Percentiles rank a stretch among this genome's conserved stretches.
phyloP scores from a whole-genome alignment of 2,888 invertebrate species.

The Hypomecis atomaria region DNA sequence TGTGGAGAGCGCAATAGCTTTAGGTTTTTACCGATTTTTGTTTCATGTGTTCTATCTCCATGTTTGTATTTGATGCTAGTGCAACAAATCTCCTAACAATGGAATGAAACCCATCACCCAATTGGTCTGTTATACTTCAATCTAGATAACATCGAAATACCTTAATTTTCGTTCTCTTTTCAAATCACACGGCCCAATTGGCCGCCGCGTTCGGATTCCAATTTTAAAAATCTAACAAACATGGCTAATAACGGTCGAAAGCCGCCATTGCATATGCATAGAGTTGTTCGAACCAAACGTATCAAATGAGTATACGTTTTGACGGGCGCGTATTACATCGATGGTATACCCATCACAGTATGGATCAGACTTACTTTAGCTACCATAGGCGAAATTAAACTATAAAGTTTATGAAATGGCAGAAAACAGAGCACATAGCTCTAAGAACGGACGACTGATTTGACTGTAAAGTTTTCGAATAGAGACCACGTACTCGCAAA shows the following conservation, averaged over 20 bases:
- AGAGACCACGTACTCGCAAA: too few species aligned
- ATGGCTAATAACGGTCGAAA: constrained; percentile 34
- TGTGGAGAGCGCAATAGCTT: too few species aligned
- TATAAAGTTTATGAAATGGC: too few species aligned
- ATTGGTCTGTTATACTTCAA: constrained; percentile 4
- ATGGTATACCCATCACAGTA: constrained; percentile 5
- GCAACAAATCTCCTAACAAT: too few species aligned
- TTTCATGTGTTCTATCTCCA: too few species aligned
- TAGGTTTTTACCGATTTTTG: too few species aligned
- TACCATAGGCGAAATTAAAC: too few species aligned
- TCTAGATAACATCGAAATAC: constrained; percentile 20
- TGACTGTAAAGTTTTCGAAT: too few species aligned
- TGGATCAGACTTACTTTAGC: neutral
- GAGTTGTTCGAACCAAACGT: constrained; percentile 36
- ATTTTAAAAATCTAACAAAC: constrained; percentile 42
- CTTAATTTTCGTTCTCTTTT: constrained; percentile 31
- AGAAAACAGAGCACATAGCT: too few species aligned
- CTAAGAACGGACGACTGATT: too few species aligned
- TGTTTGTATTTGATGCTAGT: too few species aligned
- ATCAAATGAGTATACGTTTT: constrained; percentile 29
- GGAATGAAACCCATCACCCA: constrained; percentile 1
- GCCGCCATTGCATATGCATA: constrained; percentile 44
- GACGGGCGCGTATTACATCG: constrained; percentile 33
- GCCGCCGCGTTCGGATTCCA: constrained; percentile 35
- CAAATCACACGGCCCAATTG: constrained; percentile 30